Evolutionary conservation across 2,113 vertebrate species (phyloP), one percentile per base, ranked within the genome.

Genomic region (Dascyllus trimaculatus): DNA sequence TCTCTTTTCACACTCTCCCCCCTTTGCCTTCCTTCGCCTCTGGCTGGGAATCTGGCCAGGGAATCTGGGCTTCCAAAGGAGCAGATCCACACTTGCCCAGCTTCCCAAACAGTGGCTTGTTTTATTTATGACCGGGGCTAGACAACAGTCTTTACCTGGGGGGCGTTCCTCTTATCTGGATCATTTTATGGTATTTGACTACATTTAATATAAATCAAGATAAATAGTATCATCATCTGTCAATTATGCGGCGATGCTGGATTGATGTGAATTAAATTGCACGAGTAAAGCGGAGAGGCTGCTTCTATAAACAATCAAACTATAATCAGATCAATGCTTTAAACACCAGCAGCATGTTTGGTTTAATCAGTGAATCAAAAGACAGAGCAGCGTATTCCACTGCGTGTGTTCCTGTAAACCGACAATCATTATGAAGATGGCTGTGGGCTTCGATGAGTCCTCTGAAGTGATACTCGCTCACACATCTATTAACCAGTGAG

Each of bases 41-140:
- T 81, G 81, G 78, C 88, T 86, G 81, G 85, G 85, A 91, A 86
- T 84, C 76, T 68, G 72, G 75, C 91, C 88, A 80, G 70, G 66
- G 81, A 87, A 84, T 88, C 74, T 74, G 71, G 66, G 65, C 53
- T 87, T 78, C 69, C 40, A 85, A 64, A 85, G 9, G 86, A 82
- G 64, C 88, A 88, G 85, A 90, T 91, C 91, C 82, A 76, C 77
- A 90, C 91, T 85, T 91, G 92, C 91, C 85, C 83, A 52, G 71
- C 82, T 89, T 58, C 67, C 89, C 80, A 82, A 84, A 80, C 66
- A 75, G 66, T 76, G 57, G 45, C 57, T 76, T 86, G 52, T 89
- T 86, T 88, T 84, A 88, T 90, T 85, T 63, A 88, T 74, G 70
- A 26, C 64, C 53, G 51, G 2, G 54, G 32, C 57, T 46, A 73